A percentile compares a stretch with the other conserved stretches of the same genome.
phyloP scores from a whole-genome alignment of 2,113 vertebrate species.

The Scopus umbretta region DNA sequence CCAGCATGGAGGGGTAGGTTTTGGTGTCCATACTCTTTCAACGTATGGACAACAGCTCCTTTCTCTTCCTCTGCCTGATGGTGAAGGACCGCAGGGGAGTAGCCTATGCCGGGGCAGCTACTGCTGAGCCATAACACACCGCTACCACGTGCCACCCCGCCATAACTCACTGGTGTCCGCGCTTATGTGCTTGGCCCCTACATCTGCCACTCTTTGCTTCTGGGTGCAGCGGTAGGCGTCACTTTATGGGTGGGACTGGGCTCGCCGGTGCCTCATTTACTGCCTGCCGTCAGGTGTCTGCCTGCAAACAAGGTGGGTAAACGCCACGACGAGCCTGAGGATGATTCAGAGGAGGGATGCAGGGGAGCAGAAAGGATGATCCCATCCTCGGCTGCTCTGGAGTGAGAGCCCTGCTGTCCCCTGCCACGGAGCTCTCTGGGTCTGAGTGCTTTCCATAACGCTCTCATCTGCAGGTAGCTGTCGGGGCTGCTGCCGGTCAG shows the following conservation, averaged over 20 bases:
- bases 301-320: not conserved
- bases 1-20: not conserved
- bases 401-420: too few species aligned
- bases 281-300: not conserved
- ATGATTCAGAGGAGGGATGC: not conserved
- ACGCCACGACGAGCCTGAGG: not conserved
- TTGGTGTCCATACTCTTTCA: not conserved
- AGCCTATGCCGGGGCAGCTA: not conserved
- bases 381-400: not conserved
- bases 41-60: not conserved
- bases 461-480: not conserved
- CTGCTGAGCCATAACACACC: not conserved
- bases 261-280: not conserved
- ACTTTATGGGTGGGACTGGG: not conserved
- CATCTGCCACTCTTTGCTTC: not conserved
- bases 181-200: not conserved
- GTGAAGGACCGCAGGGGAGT: not conserved
- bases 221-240: not conserved
- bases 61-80: not conserved
- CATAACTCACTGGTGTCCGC: rapidly evolving
- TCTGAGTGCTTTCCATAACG: not conserved
- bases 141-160: rapidly evolving
- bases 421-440: not conserved
- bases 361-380: not conserved
- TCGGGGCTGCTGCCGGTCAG: not conserved